Conservation (phyloP, 1,140 invertebrate species). For the Prorops nasuta region DNA sequence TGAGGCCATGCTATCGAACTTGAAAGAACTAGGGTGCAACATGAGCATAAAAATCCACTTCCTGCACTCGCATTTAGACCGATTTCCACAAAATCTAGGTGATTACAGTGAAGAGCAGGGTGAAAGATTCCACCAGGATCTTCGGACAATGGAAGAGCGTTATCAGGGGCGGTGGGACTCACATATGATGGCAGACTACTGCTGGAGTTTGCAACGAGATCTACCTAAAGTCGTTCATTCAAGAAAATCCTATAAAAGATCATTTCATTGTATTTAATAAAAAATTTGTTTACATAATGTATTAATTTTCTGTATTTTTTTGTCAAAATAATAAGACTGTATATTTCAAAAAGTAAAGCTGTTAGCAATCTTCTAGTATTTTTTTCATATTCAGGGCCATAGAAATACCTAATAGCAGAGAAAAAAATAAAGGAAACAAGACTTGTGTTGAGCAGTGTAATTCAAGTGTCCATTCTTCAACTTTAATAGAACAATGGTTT, state of each 20-base stretch:
- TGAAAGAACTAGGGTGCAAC: slow-evolving; percentile 26
- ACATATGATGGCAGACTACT: slow-evolving; percentile 32
- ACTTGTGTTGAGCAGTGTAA: too few species aligned
- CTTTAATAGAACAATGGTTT: too few species aligned
- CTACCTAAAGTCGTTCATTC: neutral
- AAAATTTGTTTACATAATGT: too few species aligned
- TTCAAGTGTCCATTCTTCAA: too few species aligned
- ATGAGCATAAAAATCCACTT: slow-evolving; percentile 18
- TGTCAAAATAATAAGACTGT: too few species aligned
- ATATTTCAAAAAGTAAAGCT: too few species aligned
- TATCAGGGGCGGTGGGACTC: slow-evolving; percentile 28
- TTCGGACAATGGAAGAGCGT: slow-evolving; percentile 28
- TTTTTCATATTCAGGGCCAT: too few species aligned
- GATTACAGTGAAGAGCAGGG: slow-evolving; percentile 28
- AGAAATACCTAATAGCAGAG: too few species aligned
- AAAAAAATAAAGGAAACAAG: too few species aligned
- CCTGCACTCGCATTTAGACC: slow-evolving; percentile 4
- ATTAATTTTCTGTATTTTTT: too few species aligned
- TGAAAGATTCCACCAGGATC: slow-evolving; percentile 38
- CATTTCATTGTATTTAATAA: too few species aligned
- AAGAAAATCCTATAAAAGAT: neutral
- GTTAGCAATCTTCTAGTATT: too few species aligned
- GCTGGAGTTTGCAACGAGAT: slow-evolving; percentile 22
- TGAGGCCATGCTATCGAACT: neutral
- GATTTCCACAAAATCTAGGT: slow-evolving; percentile 21